A percentile compares a stretch with the other conserved stretches of the same genome.
These are phyloP conservation scores for Leucoraja ocellata DNA, from an alignment of 2,797 vertebrate species.

Conservation along the genomic window DNA sequence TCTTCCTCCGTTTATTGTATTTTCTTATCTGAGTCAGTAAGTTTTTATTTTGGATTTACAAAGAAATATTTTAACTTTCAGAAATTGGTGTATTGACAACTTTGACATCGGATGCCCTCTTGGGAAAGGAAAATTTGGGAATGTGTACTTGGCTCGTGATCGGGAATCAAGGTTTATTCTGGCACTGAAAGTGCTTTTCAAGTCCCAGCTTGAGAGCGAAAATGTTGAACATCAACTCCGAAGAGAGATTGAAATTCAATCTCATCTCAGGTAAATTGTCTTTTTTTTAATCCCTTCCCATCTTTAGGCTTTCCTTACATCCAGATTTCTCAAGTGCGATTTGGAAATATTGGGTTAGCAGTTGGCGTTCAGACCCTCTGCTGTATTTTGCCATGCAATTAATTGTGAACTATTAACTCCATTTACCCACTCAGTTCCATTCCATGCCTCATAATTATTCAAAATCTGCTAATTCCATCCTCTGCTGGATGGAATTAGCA, in stretches of 20 bases:
- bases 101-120: constrained; percentile 84
- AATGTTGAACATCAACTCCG: constrained; percentile 83
- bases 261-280: constrained; percentile 69
- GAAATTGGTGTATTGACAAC: constrained; percentile 62
- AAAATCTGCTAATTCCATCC: background rate
- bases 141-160: constrained; percentile 79
- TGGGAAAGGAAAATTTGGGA: constrained; percentile 88
- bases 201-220: constrained; percentile 85
- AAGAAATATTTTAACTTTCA: constrained; percentile 42
- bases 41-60: background rate
- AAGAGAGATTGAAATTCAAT: constrained; percentile 84
- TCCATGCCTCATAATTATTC: background rate
- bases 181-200: constrained; percentile 85
- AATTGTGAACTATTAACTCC: background rate
- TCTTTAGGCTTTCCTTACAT: background rate
- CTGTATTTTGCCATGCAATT: background rate
- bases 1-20: background rate
- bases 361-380: background rate
- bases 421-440: background rate
- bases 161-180: constrained; percentile 67
- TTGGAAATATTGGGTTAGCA: background rate
- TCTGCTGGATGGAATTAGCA: background rate
- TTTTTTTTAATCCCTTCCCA: no score
- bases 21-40: background rate
- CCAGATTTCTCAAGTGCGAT: background rate